Evolutionary conservation across 2,797 vertebrate genomes (phyloP).

Genomic region (Coreius guichenoti): DNA sequence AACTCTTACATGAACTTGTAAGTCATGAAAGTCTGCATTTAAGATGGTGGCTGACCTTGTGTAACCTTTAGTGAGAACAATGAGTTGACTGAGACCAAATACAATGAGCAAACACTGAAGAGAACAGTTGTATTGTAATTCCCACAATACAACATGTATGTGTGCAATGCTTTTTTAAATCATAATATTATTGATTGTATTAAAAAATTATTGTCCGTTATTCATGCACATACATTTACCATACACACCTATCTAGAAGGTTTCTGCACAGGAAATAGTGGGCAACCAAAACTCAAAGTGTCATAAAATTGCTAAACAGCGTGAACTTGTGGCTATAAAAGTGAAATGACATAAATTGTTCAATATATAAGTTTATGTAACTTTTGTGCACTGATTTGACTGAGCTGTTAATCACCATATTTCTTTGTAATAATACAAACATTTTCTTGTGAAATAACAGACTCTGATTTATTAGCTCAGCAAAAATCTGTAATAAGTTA

Average conservation of each 20-base stretch:
- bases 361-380: not conserved
- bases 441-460: not conserved
- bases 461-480: not conserved
- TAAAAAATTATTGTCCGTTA: not conserved
- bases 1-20: not conserved
- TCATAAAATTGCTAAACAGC: not conserved
- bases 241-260: not conserved
- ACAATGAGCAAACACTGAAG: not conserved
- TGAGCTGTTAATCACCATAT: not conserved
- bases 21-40: not conserved
- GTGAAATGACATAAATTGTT: not conserved
- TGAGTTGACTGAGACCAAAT: not conserved
- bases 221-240: not conserved
- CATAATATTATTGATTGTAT: not conserved
- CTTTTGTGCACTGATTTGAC: not conserved
- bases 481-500: no score
- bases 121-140: not conserved
- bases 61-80: not conserved
- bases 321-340: not conserved
- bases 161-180: not conserved
- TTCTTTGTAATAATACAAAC: not conserved
- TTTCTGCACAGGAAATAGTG: not conserved
- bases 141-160: not conserved
- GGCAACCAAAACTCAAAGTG: not conserved
- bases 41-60: not conserved